Base-by-base conservation (phyloP, 2,113 vertebrate species). In the Spheniscus mendiculus region DNA sequence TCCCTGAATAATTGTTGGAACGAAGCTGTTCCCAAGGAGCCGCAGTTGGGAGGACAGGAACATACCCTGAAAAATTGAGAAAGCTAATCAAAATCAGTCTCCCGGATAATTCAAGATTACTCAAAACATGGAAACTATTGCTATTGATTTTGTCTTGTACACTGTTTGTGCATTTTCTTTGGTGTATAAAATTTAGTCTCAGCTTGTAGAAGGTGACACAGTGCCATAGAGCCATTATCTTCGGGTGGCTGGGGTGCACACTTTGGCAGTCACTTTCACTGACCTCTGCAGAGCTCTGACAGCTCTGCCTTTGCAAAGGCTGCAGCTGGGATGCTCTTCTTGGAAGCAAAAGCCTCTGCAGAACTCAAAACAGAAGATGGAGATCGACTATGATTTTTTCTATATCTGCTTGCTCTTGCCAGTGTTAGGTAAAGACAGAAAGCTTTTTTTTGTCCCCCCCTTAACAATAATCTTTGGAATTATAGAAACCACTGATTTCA, bases 181-280 rank as follows among this genome's bases (percentile, higher is more conserved):
- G 4, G 5, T 40, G 42, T 30, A 40, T 23, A 87, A 80, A 61
- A 66, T 52, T 38, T 21, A 78, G 27, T 38, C 13, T 58, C 16
- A 58, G 19, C 5, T 91, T 0, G 0, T 3, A 65, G 49, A 59
- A 59, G 9, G 12, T 53, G 27, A 73, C 5, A 15, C 8, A 81
- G 13, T 4, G 23, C 15, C 27, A 10, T 11, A 40, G 23, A 53
- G 20, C 10, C 11, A 21, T 62, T 50, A 58, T 9, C 14, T 58
- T 44, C 12, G 27, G 12, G 25, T 49, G 34, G 5, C 34, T 84
- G 34, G 5, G 47, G 13, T 0, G 1, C 30, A 49, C 9, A 27
- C 0, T 11, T 79, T n/a, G 18, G 50, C 53, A 52, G 29, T 16
- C 0, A 0, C 12, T 70, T 71, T 66, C 45, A 53, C 7, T 26